phyloP scores from a whole-genome alignment of 2,797 vertebrate species.

The Sternarchorhynchus goeldii region DNA sequence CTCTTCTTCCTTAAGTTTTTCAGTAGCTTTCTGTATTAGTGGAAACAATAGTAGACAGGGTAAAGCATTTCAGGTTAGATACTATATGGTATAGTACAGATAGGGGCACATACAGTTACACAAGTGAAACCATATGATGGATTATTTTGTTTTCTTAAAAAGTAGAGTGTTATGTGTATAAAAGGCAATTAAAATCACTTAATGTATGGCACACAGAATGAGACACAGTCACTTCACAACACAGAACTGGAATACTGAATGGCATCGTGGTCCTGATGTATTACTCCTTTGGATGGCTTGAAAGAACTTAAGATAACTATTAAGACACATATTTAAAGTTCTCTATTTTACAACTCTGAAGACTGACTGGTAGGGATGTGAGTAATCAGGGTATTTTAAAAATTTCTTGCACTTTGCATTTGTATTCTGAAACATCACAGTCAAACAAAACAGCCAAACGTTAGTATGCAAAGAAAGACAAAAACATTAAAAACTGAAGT shows the following conservation, averaged over 20 bases:
- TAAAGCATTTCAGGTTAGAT: conserved; percentile 60
- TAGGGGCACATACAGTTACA: conserved; percentile 57
- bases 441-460: conserved; percentile 9
- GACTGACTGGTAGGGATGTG: background rate
- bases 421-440: background rate
- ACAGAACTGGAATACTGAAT: conserved; percentile 60
- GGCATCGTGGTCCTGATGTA: conserved; percentile 62
- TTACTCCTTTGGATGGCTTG: conserved; percentile 34
- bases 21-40: conserved; percentile 86
- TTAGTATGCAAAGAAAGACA: conserved; percentile 21
- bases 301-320: background rate
- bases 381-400: background rate
- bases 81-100: conserved; percentile 35
- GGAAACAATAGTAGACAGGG: conserved; percentile 59
- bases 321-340: background rate
- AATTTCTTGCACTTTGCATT: background rate
- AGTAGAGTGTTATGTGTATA: conserved; percentile 27
- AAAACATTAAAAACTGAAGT: background rate
- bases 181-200: conserved; percentile 36
- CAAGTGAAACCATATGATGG: conserved; percentile 59
- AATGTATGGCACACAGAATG: conserved; percentile 67
- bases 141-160: background rate
- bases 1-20: conserved; percentile 93
- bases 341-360: background rate
- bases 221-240: conserved; percentile 68